Evolutionary conservation across 2,888 invertebrate species (phyloP).

Genomic region (Dilophus febrilis): DNA sequence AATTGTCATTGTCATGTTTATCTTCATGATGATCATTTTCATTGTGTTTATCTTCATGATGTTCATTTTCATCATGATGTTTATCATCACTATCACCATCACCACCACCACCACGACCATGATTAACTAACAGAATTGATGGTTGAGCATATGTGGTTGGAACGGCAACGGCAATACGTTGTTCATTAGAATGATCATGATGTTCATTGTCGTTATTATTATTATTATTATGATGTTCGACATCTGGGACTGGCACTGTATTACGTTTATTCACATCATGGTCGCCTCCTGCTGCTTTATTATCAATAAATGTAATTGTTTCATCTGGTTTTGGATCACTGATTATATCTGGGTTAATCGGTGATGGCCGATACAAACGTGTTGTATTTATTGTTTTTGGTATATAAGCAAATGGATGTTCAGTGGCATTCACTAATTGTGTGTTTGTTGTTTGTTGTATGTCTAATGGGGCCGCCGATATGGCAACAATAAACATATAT

Average conservation of each 20-base stretch:
- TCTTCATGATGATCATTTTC: neutral
- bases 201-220: too few species aligned
- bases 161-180: too few species aligned
- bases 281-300: neutral
- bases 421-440: too few species aligned
- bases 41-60: neutral
- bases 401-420: too few species aligned
- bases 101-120: too few species aligned
- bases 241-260: neutral
- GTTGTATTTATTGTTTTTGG: too few species aligned
- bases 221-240: too few species aligned
- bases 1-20: neutral
- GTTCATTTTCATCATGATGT: neutral
- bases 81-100: neutral
- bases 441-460: too few species aligned
- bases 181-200: too few species aligned
- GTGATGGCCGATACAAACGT: neutral
- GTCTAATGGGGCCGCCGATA: too few species aligned
- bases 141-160: neutral
- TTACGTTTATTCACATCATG: neutral
- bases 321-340: neutral
- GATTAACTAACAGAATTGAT: too few species aligned
- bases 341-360: neutral
- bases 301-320: neutral
- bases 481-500: too few species aligned